Percentiles rank a stretch among this genome's conserved stretches.
These are phyloP conservation scores for Ceratothoa steindachneri DNA, from an alignment of 2,888 invertebrate genomes.

Conservation along the genomic window DNA sequence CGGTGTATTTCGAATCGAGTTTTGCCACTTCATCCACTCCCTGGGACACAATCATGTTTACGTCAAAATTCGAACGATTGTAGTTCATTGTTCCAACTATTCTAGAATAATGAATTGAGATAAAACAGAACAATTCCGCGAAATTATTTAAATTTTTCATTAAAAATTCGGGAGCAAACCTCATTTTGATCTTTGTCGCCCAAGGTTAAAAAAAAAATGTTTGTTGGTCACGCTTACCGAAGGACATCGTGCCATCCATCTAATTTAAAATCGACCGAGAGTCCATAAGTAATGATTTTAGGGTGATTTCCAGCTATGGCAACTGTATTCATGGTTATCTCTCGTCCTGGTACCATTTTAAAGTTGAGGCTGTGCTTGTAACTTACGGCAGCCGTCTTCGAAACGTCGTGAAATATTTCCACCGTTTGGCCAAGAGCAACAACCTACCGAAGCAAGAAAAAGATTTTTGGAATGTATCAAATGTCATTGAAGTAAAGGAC, in stretches of 20 bases:
- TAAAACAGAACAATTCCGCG: background rate
- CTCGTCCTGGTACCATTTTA: constrained; percentile 27
- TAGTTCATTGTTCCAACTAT: constrained; percentile 6
- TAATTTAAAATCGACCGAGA: constrained; percentile 33
- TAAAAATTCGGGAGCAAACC: no score
- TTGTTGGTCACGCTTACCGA: background rate
- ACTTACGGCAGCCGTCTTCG: constrained; percentile 22
- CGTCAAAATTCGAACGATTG: background rate
- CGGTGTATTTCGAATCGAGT: background rate
- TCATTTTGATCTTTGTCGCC: background rate
- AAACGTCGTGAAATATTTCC: constrained; percentile 27
- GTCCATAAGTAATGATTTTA: constrained; percentile 24
- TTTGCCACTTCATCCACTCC: background rate
- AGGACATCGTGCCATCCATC: constrained; percentile 27
- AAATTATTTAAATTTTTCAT: background rate
- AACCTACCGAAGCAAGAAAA: constrained; percentile 7
- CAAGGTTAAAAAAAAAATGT: background rate
- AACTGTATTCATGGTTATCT: constrained; percentile 27
- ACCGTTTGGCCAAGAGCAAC: constrained; percentile 24
- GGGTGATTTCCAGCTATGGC: constrained; percentile 24
- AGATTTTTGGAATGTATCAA: no score
- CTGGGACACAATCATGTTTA: background rate
- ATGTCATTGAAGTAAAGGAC: no score
- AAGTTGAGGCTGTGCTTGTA: constrained; percentile 26
- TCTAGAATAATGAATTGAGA: constrained; percentile 6